Base-by-base conservation (phyloP, 2,113 vertebrate genomes). In the Parus major region DNA sequence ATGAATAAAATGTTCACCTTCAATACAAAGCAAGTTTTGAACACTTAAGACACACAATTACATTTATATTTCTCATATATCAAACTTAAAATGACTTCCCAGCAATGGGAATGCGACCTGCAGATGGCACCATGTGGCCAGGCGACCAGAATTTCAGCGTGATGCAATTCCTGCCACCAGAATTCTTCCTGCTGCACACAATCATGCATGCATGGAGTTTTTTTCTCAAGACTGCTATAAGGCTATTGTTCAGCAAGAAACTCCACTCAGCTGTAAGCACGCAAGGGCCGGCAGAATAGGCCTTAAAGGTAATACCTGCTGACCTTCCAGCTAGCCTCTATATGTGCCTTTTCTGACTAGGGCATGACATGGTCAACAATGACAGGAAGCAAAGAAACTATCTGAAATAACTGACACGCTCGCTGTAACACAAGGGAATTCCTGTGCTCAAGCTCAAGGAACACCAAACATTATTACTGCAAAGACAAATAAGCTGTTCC, bases 41-140 rank as follows among this genome's bases (percentile, higher is more conserved):
- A 59, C 29, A 49, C 5, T 9, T 55, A 47, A 41, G 29, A 28
- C 11, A 39, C 12, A 22, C n/a, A 46, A n/a, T 7, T 31, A 1
- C 24, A n/a, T 29, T 39, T 61, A 0, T 50, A 42, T 17, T 75
- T 78, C 33, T 39, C 13, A 4, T 16, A 5, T 10, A 60, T 13
- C 1, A 10, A 65, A 80, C 12, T 59, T 31, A 10, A 78, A 75
- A 80, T 6, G 2, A 65, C 15, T 46, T 35, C 33, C 15, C 50
- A 11, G 12, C 0, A 0, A 29, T 2, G 9, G 39, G 44, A 81
- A 70, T 6, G 3, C 4, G 55, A 47, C 92, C 96, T 96, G 88
- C 79, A 96, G 96, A 18, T 86, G 95, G 95, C 96, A 92, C 64
- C 70, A 69, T 31, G 52, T 12, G 36, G 64, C 4, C 50, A 9